Evolutionary conservation across 2,797 vertebrate species (phyloP), one percentile per base, ranked within the genome.

Genomic region (Phoxinus dragarum): DNA sequence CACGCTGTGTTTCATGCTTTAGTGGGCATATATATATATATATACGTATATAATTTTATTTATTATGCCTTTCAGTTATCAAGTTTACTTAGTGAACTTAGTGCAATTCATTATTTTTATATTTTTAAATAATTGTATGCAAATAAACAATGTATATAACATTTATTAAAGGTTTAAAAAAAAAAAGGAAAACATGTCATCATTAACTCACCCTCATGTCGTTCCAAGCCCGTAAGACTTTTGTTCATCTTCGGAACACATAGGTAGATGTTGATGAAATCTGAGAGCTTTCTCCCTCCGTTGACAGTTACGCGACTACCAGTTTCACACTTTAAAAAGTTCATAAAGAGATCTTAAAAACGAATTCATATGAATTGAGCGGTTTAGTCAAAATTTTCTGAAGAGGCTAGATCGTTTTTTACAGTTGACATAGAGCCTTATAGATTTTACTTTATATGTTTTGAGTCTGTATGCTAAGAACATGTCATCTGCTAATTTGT

Each of bases 401-500:
- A 59, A 59, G 4, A 59, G 23, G 4, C 23, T 23, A 7, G 19
- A 23, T 9, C 3, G 21, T 49, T 49, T 49, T 49, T 49, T 49
- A 49, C 47, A 49, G 47, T 49, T 49, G 47, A 49, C 14, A 5
- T 14, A 49, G 47, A 16, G 47, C 47, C 47, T 5, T 4, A 49
- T 49, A 49, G 14, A 17, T 47, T 47, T 47, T 47, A 14, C 44
- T 67, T 69, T 23, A 38, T n/a, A 73, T 11, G 42, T n/a, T 79
- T 44, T 79, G 38, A 64, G 3, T 34, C 9, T 34, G n/a, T 66
- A 31, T 61, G 7, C 5, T 44, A 64, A 27, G 6, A 78, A 42
- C 34, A 42, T 72, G 54, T 73, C 17, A 4, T 59, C 49, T 79
- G 59, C 69, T 56, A 19, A 34, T 78, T 6, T 84, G n/a, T 73